Percentiles rank a stretch among this genome's conserved stretches.
phyloP scores from a whole-genome alignment of 2,113 vertebrate genomes.

The Pseudonaja textilis region DNA sequence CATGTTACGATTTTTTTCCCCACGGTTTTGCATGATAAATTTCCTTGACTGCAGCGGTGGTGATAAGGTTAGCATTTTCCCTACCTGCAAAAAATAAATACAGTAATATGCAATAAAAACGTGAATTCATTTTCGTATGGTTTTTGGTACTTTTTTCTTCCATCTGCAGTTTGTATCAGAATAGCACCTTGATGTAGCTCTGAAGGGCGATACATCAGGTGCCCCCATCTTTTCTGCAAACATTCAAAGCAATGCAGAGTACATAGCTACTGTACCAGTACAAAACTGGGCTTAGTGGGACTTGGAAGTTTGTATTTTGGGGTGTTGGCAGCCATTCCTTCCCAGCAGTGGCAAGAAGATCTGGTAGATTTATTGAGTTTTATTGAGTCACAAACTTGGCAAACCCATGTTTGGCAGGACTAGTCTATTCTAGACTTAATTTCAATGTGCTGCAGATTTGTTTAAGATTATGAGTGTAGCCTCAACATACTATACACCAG shows the following conservation, averaged over 20 bases:
- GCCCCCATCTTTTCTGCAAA: neutral
- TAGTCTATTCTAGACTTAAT: neutral
- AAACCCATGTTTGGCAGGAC: neutral
- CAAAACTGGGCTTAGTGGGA: neutral
- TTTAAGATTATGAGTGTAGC: neutral
- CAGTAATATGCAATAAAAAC: neutral
- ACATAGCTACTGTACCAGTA: neutral
- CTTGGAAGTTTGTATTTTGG: neutral
- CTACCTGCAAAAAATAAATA: neutral
- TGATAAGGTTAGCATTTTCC: neutral
- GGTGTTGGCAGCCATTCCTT: neutral
- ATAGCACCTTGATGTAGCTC: neutral
- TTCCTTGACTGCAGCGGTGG: neutral
- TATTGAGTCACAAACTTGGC: neutral
- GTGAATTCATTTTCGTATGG: neutral
- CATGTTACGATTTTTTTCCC: neutral
- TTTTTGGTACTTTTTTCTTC: neutral
- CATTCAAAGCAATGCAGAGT: neutral
- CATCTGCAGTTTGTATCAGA: neutral
- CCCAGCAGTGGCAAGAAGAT: neutral
- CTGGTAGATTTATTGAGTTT: neutral
- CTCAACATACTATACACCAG: neutral
- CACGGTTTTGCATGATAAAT: neutral
- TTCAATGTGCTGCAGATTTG: neutral
- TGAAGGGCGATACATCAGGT: neutral